Evolutionary conservation across 2,888 invertebrate species (phyloP), one percentile per base, ranked within the genome.

Genomic region (Hyles lineata): DNA sequence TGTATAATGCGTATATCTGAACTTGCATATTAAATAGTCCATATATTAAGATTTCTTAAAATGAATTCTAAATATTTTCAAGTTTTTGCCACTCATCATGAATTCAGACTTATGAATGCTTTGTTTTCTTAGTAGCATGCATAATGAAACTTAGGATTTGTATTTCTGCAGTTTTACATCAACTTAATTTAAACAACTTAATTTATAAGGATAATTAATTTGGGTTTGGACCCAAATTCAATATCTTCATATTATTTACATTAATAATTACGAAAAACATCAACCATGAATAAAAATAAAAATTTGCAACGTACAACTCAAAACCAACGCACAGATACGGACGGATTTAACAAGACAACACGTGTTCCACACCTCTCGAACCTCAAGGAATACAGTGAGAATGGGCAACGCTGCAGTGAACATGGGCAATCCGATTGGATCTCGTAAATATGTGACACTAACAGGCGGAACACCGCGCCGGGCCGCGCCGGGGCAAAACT

Each of bases 401-500:
- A n/a, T 23, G n/a, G n/a, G n/a, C n/a, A n/a, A n/a, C 2, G 5
- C 23, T 67, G 21, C 43, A 50, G 43, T 50, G 23, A 50, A 67
- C 63, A 35, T 11, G 7, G 7, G 17, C 23, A 67, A 67, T 67
- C 50, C 50, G 23, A 67, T 11, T 35, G 50, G 43, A 50, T 43
- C 23, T 50, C 63, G 21, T n/a, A 43, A 60, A 60, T 23, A 67
- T 50, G 67, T 50, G 25, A 50, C 67, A 50, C 67, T 67, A 67
- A 67, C 43, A 67, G 67, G 23, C 67, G 50, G 55, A 59, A 43
- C 58, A 67, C 29, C 60, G 61, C 32, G 73, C 50, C 72, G 69
- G 58, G 67, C 69, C 70, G 58, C 43, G 29, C 62, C 32, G 60
- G 70, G 25, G 62, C 70, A 62, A 70, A 74, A 74, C 71, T 74